Conservation (phyloP, 2,888 invertebrate genomes). For the Eubasilissa splendida region DNA sequence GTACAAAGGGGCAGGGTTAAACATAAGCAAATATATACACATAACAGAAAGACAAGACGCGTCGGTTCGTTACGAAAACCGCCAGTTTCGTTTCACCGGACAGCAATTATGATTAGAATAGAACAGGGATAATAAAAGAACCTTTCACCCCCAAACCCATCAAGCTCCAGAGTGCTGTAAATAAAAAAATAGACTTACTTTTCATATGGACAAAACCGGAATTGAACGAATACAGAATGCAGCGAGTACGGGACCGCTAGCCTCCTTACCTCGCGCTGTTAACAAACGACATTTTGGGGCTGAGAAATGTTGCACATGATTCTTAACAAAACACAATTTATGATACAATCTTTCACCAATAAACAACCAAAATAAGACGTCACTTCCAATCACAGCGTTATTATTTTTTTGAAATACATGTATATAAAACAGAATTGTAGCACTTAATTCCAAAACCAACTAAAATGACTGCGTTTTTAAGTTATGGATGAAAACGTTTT, state of each 20-base stretch:
- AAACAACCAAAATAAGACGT: too few relatives aligned
- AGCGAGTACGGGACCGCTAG: slow-evolving; percentile 21
- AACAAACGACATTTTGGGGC: slow-evolving; percentile 48
- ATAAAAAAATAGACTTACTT: slow-evolving; percentile 39
- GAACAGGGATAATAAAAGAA: neutral
- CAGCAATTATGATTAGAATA: neutral
- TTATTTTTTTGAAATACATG: too few relatives aligned
- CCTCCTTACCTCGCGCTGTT: slow-evolving; percentile 58
- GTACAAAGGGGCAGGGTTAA: too few relatives aligned
- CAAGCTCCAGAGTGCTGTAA: slow-evolving; percentile 37
- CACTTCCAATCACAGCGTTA: too few relatives aligned
- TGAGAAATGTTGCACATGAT: slow-evolving; percentile 32
- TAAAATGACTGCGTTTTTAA: too few relatives aligned
- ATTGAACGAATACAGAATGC: slow-evolving; percentile 24
- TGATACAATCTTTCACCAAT: neutral
- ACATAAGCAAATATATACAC: too few relatives aligned
- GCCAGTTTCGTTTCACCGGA: neutral
- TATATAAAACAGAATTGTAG: too few relatives aligned
- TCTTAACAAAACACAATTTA: neutral
- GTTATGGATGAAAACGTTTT: too few relatives aligned
- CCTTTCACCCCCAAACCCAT: slow-evolving; percentile 2
- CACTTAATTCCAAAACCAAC: too few relatives aligned
- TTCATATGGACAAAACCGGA: slow-evolving; percentile 32
- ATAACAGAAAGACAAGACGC: too few relatives aligned
- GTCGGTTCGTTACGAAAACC: too few relatives aligned